Percentiles rank a stretch among this genome's conserved stretches.
Conservation (phyloP, 2,113 vertebrate species). For the Pomatorhinus ruficollis region DNA sequence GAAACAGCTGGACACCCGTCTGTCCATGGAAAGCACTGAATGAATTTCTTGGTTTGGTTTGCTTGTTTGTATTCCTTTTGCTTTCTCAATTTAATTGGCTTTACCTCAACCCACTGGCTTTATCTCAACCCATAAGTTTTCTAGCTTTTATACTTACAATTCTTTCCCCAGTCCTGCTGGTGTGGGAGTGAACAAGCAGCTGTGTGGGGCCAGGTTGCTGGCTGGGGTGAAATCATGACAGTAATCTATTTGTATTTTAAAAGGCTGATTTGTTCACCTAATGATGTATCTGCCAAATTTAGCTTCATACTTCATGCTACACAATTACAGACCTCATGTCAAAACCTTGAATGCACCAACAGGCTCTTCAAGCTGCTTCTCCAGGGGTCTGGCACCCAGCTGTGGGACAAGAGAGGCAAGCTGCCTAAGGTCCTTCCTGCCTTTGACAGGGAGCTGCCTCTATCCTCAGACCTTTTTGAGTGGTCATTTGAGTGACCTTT, state of each 20-base stretch:
- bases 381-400: no score
- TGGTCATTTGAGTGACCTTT: neutral
- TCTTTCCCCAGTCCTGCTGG: neutral
- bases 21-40: neutral
- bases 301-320: neutral
- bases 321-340: neutral
- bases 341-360: neutral
- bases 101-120: neutral
- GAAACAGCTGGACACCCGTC: neutral
- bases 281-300: neutral
- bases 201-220: neutral
- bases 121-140: neutral
- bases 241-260: neutral
- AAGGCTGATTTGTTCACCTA: neutral
- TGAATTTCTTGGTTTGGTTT: neutral
- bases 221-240: neutral
- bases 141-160: neutral
- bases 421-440: neutral
- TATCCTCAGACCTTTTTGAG: no score
- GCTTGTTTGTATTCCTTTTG: neutral
- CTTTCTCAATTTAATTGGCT: neutral
- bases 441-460: neutral
- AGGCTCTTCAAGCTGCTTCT: neutral
- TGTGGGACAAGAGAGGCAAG: accelerated
- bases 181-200: neutral